Base-by-base conservation (phyloP, 2,888 invertebrate species). In the Dryococelus australis region DNA sequence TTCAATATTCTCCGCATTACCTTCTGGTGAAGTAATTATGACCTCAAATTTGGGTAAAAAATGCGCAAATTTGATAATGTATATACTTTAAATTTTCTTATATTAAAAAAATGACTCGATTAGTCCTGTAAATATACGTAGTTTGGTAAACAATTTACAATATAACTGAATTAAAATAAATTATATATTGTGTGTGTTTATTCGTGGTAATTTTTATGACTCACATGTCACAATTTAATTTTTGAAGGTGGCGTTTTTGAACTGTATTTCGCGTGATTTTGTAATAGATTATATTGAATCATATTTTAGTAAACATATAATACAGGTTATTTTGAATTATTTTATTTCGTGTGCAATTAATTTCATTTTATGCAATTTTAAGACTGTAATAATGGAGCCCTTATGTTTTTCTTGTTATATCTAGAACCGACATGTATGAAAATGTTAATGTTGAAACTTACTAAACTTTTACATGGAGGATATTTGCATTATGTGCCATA, bases 311-410 rank as follows among this genome's bases (percentile, higher is more conserved):
- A 65, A 20, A 65, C 16, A 8, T 65, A 65, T 0, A 20, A 65
- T 47, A 16, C 8, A 47, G 2, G 35, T 35, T 35, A 35, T 47
- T 13, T 16, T 47, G 24, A 65, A 65, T n/a, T 6, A 65, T 65
- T 65, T 65, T 51, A 51, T 51, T 51, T 65, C 16, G 20, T n/a
- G 65, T n/a, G n/a, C 8, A 65, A n/a, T 24, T 16, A 8, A 65
- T 65, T 65, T 65, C 0, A 24, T 6, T 10, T 65, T 65, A 3
- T 16, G 65, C 10, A 65, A 65, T n/a, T 65, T 24, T 65, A n/a
- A 65, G 65, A 65, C 65, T 65, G 65, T 65, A 65, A 65, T 65
- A 65, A 24, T 65, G 65, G n/a, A 65, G 65, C 65, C 65, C n/a
- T 16, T 65, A n/a, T 65, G 65, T 65, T 65, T 16, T 24, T 16